A percentile compares a stretch with the other conserved stretches of the same genome.
phyloP scores from a whole-genome alignment of 2,888 invertebrate species.

The Ophion costatus region DNA sequence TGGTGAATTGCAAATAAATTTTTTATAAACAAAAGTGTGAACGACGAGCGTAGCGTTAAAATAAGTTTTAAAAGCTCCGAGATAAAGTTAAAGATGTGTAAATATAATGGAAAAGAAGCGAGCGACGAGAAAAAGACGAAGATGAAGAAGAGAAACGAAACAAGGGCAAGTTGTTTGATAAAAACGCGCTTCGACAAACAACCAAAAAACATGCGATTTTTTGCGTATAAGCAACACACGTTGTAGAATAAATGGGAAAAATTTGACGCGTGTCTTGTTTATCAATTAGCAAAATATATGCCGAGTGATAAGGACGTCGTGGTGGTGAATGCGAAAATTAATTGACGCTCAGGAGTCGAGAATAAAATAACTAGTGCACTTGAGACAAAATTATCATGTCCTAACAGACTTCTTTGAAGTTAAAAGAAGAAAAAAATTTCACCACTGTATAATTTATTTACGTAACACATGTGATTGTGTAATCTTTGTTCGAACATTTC shows the following conservation, averaged over 20 bases:
- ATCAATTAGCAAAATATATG: constrained; percentile 13
- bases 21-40: constrained; percentile 65
- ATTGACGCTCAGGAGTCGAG: neutral
- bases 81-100: constrained; percentile 65
- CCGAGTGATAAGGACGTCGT: neutral
- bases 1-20: constrained; percentile 70
- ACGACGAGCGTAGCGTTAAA: constrained; percentile 61
- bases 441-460: too few species aligned
- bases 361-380: neutral
- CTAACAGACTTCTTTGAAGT: too few species aligned
- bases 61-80: constrained; percentile 49
- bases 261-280: constrained; percentile 46
- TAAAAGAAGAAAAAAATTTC: too few species aligned
- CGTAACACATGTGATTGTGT: too few species aligned
- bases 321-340: neutral
- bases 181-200: neutral
- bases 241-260: constrained; percentile 27
- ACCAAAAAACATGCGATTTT: constrained; percentile 15
- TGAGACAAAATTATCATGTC: too few species aligned
- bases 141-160: constrained; percentile 36
- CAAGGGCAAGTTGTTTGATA: constrained; percentile 1
- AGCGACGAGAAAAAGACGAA: constrained; percentile 2
- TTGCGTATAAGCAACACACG: neutral
- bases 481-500: too few species aligned
- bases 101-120: constrained; percentile 53